These are phyloP conservation scores for Phymorhynchus buccinoides DNA, from an alignment of 1,140 invertebrate species.

Conservation along the genomic window DNA sequence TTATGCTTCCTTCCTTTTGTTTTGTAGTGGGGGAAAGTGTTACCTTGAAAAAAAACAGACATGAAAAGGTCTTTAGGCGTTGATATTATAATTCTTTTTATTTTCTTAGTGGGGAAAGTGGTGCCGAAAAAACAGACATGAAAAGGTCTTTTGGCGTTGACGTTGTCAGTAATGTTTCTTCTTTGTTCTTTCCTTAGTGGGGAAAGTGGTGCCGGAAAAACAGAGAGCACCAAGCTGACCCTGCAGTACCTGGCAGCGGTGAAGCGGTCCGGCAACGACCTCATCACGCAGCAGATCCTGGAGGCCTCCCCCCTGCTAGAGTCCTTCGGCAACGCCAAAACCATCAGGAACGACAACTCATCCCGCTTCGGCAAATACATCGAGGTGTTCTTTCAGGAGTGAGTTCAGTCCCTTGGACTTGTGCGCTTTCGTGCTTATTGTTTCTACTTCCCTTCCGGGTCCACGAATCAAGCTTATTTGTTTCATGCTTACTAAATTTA, in stretches of 20 bases:
- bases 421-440: background rate
- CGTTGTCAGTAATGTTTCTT: background rate
- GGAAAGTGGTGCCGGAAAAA: conserved; percentile 96
- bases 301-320: conserved; percentile 95
- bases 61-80: too few relatives aligned
- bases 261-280: conserved; percentile 84
- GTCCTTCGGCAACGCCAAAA: conserved; percentile 98
- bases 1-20: too few relatives aligned
- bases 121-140: too few relatives aligned
- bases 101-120: too few relatives aligned
- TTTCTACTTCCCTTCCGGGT: background rate
- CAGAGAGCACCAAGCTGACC: conserved; percentile 95
- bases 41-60: too few relatives aligned
- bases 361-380: conserved; percentile 96
- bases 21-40: too few relatives aligned
- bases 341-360: conserved; percentile 95
- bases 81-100: too few relatives aligned
- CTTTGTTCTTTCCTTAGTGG: conserved; percentile 77
- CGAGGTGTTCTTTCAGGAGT: conserved; percentile 94
- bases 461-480: too few relatives aligned
- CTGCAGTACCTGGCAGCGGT: conserved; percentile 91
- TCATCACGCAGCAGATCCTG: conserved; percentile 96
- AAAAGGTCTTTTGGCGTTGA: too few relatives aligned
- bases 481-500: too few relatives aligned
- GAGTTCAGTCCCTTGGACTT: conserved; percentile 39